Base-by-base conservation (phyloP, 2,797 vertebrate species). In the Pogonophryne albipinna region DNA sequence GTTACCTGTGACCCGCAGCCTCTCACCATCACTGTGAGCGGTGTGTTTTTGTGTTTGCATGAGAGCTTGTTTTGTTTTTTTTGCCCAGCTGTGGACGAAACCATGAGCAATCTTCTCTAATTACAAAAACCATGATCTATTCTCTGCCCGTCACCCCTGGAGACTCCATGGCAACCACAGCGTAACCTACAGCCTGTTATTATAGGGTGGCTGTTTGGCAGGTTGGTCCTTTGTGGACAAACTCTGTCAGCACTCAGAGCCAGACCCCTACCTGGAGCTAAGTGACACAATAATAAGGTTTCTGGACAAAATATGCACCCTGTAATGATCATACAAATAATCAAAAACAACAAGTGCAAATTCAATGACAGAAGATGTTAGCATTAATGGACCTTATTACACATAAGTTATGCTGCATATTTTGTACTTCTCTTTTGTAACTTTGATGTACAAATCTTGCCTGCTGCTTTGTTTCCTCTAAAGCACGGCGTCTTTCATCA, bases 101-200 rank as follows among this genome's bases (percentile, higher is more conserved):
- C 90, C 88, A 76, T 50, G 89, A 81, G 71, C 92, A 93, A 92
- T 91, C 50, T 76, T 86, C 93, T 95, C 93, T 96, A 97, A 97
- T 97, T 96, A 96, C 94, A 93, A 92, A 95, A 85, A 20, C 80
- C 41, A 47, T 78, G 87, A 80, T 92, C 91, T 79, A 92, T 91
- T 91, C 71, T 86, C 65, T 79, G 79, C 81, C 77, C 45, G 66
- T 97, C 94, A 96, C 97, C 96, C 96, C 80, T 93, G 96, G 97
- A 97, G 96, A 97, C 93, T 67, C 96, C 96, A 97, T 99, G 94
- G 96, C 95, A 98, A 99, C 97, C 71, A 82, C 76, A 93, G 89
- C 79, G 79, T 91, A 93, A 95, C 91, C 90, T 87, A 91, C 93
- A 91, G 73, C 77, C 78, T 77, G n/a, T 67, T 87, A 88, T 91